Evolutionary conservation across 2,888 invertebrate species (phyloP), one percentile per base, ranked within the genome.

Genomic region (Octonoba sinensis): DNA sequence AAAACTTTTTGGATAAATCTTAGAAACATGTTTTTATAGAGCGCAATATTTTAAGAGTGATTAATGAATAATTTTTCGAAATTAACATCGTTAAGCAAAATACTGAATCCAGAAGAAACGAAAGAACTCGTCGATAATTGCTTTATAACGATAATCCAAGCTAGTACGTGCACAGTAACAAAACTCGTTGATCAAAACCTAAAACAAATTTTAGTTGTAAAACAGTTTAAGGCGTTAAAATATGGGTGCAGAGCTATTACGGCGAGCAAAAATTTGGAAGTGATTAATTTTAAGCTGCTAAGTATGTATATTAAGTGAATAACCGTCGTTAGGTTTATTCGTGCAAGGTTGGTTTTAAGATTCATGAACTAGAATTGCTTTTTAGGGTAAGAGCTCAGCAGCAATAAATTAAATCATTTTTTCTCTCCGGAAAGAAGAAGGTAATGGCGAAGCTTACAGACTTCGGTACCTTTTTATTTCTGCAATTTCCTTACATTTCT

Each of bases 61-160:
- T 73, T 73, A 79, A 79, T 79, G 79, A 57, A 79, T 73, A 79
- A 73, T 79, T 79, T 73, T 73, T 73, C 62, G 73, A 79, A 79
- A 79, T 79, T 72, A 79, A 79, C 79, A 62, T 79, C 79, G 60
- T 79, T 72, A 79, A 20, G 49, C 49, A 51, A 49, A 66, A 51
- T 51, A 59, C 59, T 59, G 57, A 44, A 59, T 59, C 51, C n/a
- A 22, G 24, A n/a, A 44, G 66, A 65, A 57, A 27, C 64, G 49
- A 24, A 13, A 12, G 54, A 74, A 27, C 56, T 65, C 27, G 62
- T 72, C 60, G 67, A 67, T 79, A 79, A 79, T 79, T 79, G 66
- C 79, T 73, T 79, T 79, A 78, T 20, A 44, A 59, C 47, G 36
- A 54, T 73, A 72, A 79, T 67, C 54, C 65, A 62, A 73, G 79